Evolutionary conservation across 2,113 vertebrate genomes (phyloP).

Genomic region (Lampris megalopsis): DNA sequence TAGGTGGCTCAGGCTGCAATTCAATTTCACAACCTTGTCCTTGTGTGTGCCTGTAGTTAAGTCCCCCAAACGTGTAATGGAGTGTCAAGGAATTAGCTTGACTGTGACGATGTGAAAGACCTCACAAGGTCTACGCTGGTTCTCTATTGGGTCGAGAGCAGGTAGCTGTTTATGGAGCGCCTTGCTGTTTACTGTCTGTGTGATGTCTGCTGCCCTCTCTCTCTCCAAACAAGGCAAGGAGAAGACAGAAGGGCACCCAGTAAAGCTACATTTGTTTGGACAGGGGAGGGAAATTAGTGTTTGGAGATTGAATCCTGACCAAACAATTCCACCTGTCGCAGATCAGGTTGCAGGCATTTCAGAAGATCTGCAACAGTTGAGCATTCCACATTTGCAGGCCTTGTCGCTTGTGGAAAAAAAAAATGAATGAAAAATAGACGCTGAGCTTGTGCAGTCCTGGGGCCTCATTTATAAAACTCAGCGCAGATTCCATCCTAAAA

Average conservation of each 20-base stretch:
- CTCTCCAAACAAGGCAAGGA: slow-evolving; percentile 70
- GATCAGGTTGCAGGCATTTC: slow-evolving; percentile 53
- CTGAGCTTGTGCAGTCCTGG: neutral
- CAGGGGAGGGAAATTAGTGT: slow-evolving; percentile 45
- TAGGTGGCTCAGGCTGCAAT: neutral
- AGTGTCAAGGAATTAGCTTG: slow-evolving; percentile 37
- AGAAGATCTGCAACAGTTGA: slow-evolving; percentile 20
- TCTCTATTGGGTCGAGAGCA: slow-evolving; percentile 36
- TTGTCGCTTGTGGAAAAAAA: slow-evolving; percentile 11
- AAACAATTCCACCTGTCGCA: slow-evolving; percentile 71
- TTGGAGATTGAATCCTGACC: slow-evolving; percentile 60
- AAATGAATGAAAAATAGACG: slow-evolving; percentile 1
- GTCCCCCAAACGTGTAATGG: slow-evolving; percentile 29
- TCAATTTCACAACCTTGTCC: neutral
- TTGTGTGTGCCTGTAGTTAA: slow-evolving; percentile 35
- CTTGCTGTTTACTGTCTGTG: slow-evolving; percentile 71
- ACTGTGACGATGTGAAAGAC: slow-evolving; percentile 37
- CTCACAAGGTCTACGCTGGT: slow-evolving; percentile 42
- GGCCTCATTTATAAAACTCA: too few species aligned
- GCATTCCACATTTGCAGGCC: slow-evolving; percentile 12
- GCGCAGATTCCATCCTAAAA: too few species aligned
- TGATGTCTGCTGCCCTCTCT: slow-evolving; percentile 48
- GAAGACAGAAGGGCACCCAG: slow-evolving; percentile 41
- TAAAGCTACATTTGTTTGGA: slow-evolving; percentile 61
- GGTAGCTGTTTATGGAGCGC: slow-evolving; percentile 67